Evolutionary conservation across 2,888 invertebrate species (phyloP).

Genomic region (Bellardia bayeri): DNA sequence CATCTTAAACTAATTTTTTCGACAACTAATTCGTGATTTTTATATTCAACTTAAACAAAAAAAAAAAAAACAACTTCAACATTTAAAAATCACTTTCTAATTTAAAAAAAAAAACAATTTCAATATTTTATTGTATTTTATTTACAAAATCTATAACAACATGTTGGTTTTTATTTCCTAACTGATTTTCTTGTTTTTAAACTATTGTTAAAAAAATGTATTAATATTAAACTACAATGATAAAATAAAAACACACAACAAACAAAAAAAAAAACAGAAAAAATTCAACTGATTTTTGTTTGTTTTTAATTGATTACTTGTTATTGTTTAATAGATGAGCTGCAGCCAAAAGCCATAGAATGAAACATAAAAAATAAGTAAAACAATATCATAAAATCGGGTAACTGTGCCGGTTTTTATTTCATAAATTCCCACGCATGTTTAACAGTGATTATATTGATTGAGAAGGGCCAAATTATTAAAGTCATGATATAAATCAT

Average conservation of each 20-base stretch:
- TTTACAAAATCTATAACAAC: slow-evolving; percentile 53
- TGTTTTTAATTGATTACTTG: slow-evolving; percentile 71
- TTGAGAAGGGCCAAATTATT: slow-evolving; percentile 53
- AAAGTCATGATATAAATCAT: slow-evolving; percentile 70
- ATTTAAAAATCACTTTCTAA: slow-evolving; percentile 64
- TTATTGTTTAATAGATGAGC: slow-evolving; percentile 43
- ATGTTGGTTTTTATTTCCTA: neutral
- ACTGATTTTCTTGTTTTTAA: neutral
- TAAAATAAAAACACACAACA: slow-evolving; percentile 33
- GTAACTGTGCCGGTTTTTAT: slow-evolving; percentile 45
- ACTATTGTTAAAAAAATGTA: neutral
- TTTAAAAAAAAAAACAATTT: slow-evolving; percentile 44
- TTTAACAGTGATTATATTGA: slow-evolving; percentile 55
- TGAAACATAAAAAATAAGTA: neutral
- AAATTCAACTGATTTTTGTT: slow-evolving; percentile 43
- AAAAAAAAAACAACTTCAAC: neutral
- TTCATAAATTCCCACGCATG: slow-evolving; percentile 70
- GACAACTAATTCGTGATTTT: slow-evolving; percentile 69
- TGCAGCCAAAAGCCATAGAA: neutral
- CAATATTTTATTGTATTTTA: slow-evolving; percentile 9
- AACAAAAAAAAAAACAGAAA: slow-evolving; percentile 17
- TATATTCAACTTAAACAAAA: neutral
- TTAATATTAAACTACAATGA: slow-evolving; percentile 71
- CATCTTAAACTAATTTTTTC: slow-evolving; percentile 67
- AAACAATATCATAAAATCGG: slow-evolving; percentile 21